Conservation (phyloP, 2,113 vertebrate genomes). For the Sinocyclocheilus rhinocerous region DNA sequence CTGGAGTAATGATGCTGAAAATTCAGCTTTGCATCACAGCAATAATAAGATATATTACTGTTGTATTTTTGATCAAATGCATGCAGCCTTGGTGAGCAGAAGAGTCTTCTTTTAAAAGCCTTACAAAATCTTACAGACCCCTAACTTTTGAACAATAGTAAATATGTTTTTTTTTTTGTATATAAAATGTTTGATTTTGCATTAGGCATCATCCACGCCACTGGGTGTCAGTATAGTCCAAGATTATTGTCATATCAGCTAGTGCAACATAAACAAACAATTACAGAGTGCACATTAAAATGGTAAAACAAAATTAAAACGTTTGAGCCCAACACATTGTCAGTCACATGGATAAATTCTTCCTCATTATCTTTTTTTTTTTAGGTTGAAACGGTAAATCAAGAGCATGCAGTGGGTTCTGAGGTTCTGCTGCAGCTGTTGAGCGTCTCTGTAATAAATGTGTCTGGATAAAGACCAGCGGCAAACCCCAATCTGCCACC, state of each 20-base stretch:
- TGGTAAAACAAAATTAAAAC: background rate
- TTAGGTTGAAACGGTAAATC: slow-evolving; percentile 6
- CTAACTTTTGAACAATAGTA: background rate
- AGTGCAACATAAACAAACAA: background rate
- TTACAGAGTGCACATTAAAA: background rate
- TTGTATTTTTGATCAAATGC: background rate
- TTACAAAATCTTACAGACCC: background rate
- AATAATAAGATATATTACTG: background rate
- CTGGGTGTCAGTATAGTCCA: background rate
- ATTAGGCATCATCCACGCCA: background rate
- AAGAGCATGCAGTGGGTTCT: slow-evolving; percentile 7
- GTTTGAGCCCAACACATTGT: background rate
- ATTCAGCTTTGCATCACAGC: no score
- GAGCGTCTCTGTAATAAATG: slow-evolving; percentile 68
- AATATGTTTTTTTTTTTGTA: background rate
- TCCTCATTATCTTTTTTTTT: background rate
- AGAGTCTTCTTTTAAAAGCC: background rate
- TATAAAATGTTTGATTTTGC: background rate
- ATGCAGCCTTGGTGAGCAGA: background rate
- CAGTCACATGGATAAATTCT: background rate
- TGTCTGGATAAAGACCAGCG: slow-evolving; percentile 59
- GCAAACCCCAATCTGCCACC: slow-evolving; percentile 68
- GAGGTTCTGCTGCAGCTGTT: slow-evolving; percentile 65
- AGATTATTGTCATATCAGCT: background rate
- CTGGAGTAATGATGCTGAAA: no score